Percentiles rank a stretch among this genome's conserved stretches.
Conservation (phyloP, 2,797 vertebrate species). For the Moxostoma hubbsi region DNA sequence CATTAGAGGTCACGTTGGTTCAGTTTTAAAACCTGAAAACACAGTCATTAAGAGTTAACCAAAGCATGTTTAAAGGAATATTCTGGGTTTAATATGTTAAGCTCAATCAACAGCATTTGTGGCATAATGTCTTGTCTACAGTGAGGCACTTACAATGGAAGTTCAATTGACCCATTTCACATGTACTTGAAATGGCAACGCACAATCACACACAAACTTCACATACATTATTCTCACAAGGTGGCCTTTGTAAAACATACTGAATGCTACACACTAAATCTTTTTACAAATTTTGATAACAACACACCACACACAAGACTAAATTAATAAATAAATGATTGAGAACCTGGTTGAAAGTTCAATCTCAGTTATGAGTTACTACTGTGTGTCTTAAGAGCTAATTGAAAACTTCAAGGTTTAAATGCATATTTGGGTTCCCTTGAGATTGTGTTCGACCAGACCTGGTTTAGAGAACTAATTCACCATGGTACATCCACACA, state of each 20-base stretch:
- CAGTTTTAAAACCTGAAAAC: background rate
- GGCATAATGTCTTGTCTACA: no score
- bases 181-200: background rate
- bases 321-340: background rate
- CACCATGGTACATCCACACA: conserved; percentile 1
- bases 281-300: background rate
- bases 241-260: conserved; percentile 2
- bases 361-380: conserved; percentile 8
- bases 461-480: conserved; percentile 25
- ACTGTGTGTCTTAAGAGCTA: background rate
- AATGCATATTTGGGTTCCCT: conserved; percentile 13
- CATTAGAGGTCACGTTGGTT: background rate
- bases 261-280: background rate
- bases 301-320: background rate
- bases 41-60: no score
- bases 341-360: background rate
- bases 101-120: no score
- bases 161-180: background rate
- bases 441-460: conserved; percentile 5
- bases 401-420: no score
- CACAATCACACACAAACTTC: background rate
- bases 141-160: no score
- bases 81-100: no score
- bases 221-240: background rate
- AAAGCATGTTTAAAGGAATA: no score